A percentile compares a stretch with the other conserved stretches of the same genome.
phyloP scores from a whole-genome alignment of 1,140 invertebrate species.

The Bilobella aurantiaca region DNA sequence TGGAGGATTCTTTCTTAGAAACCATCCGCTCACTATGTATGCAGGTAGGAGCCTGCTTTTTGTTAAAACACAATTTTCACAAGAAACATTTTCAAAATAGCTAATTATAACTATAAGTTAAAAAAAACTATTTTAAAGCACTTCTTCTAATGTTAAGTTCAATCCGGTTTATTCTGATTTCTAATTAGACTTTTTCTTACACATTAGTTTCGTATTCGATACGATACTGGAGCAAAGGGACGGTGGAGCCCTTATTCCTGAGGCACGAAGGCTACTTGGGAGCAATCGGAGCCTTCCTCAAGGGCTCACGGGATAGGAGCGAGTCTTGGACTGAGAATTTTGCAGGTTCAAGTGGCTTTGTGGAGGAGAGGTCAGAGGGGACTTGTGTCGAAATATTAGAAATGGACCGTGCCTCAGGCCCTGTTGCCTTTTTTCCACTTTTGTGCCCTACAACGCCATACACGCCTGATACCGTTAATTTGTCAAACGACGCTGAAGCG shows the following conservation, averaged over 20 bases:
- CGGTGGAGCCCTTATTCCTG: constrained; percentile 59
- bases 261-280: constrained; percentile 67
- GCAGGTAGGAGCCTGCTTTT: constrained; percentile 46
- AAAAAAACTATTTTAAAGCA: no score
- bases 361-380: neutral
- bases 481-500: constrained; percentile 71
- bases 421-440: constrained; percentile 54
- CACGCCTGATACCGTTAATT: constrained; percentile 78
- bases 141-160: no score
- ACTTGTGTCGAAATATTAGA: constrained; percentile 50
- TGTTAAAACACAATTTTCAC: no score
- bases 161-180: no score
- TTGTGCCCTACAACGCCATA: constrained; percentile 55
- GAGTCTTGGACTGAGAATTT: constrained; percentile 67
- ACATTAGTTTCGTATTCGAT: constrained; percentile 47
- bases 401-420: constrained; percentile 54
- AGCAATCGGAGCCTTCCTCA: constrained; percentile 65
- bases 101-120: no score
- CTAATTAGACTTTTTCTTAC: neutral
- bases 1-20: constrained; percentile 64
- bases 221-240: constrained; percentile 64
- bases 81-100: no score
- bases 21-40: constrained; percentile 65
- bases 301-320: constrained; percentile 55
- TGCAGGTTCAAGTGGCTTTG: constrained; percentile 43